Evolutionary conservation across 2,113 vertebrate genomes (phyloP), one percentile per base, ranked within the genome.

Genomic region (Oryzias melastigma): DNA sequence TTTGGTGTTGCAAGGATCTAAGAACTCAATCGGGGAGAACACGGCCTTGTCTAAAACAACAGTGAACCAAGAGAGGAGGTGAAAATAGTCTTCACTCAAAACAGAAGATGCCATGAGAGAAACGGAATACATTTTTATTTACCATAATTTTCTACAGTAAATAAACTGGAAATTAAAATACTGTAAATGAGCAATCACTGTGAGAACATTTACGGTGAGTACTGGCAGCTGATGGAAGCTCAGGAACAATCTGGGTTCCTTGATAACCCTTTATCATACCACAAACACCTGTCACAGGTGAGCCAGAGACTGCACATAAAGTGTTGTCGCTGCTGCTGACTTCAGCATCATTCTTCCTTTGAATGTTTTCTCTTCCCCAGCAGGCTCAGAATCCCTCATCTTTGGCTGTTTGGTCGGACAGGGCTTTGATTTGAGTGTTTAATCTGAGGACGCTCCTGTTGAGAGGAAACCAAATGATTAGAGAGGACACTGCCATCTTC

Each of bases 321-420:
- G 48, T 53, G 54, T 48, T 49, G 65, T 48, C 13, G 6, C 43
- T 1, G 50, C 40, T 70, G 57, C 52, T 12, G 45, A 46, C 58
- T 65, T 7, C 59, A 62, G 47, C 18, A 16, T 24, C 13, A 41
- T 12, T 29, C n/a, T n/a, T n/a, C n/a, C 7, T 40, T 58, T 52
- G 54, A 52, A 22, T 48, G 42, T 25, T 17, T 14, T 54, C 53
- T 29, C 51, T 73, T 22, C 8, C 68, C 16, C 68, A 62, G 71
- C 76, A 72, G 73, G 74, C 55, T 78, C 57, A 73, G 16, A 73
- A 68, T 48, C 53, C 60, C 58, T 67, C 73, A 56, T 69, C 49
- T 61, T 16, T 0, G 24, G 44, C 60, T 84, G 71, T 71, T 75
- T 71, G 58, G 51, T 57, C 58, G 29, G 53, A 56, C 14, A 5